Conservation (phyloP, 2,797 vertebrate species). For the Molossus alvarezi region DNA sequence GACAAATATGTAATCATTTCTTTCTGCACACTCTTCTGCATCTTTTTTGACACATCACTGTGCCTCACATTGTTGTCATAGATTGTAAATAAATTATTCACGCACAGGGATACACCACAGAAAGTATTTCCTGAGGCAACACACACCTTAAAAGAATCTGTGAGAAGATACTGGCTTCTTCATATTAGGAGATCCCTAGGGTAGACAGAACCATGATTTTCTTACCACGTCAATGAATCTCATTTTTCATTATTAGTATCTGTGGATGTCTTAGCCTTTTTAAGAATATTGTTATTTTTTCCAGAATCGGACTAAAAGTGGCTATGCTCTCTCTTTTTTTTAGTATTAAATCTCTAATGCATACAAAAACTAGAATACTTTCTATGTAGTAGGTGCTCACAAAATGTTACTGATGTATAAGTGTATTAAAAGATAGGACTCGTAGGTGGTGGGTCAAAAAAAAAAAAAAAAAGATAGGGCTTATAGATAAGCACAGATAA, state of each 20-base stretch:
- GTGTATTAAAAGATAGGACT: not conserved
- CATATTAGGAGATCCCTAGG: not conserved
- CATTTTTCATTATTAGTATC: not conserved
- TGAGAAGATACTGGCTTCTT: not conserved
- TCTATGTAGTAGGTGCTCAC: not conserved
- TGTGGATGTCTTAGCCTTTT: not conserved
- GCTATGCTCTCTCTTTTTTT: not conserved
- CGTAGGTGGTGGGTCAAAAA: no score
- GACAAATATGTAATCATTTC: not conserved
- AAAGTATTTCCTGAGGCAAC: constrained; percentile 8
- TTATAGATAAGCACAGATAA: not conserved
- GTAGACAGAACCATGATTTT: not conserved
- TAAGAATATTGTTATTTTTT: not conserved
- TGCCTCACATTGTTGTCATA: not conserved
- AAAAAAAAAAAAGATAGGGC: not conserved
- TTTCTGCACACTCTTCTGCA: not conserved
- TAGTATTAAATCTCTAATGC: not conserved
- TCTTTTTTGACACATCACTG: not conserved
- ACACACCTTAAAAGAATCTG: not conserved
- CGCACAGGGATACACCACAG: not conserved
- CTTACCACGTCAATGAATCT: not conserved
- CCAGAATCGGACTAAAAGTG: not conserved
- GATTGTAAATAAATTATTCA: constrained; percentile 19
- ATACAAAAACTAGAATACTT: not conserved
- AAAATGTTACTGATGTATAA: not conserved